These are phyloP conservation scores for Corticium candelabrum DNA, from an alignment of 37 sponge, comb jelly and placozoan species.

Conservation along the genomic window DNA sequence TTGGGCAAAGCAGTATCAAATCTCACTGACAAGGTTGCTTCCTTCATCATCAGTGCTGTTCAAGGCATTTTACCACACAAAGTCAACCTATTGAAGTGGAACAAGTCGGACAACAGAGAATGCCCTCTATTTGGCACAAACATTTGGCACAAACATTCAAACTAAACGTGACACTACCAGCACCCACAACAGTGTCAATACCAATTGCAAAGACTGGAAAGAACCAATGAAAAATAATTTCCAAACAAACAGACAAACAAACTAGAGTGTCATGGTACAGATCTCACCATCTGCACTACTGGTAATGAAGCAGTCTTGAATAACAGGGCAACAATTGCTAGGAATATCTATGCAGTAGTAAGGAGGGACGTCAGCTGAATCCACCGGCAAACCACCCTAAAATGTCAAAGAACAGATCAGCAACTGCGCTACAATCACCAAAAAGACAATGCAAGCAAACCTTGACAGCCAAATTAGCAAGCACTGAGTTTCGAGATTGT, in stretches of 20 bases:
- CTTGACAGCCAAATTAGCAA: neutral
- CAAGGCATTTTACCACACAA: too few relatives aligned
- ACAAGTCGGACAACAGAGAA: too few relatives aligned
- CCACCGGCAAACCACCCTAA: neutral
- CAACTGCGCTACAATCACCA: neutral
- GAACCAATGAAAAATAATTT: neutral
- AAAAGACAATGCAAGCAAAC: too few relatives aligned
- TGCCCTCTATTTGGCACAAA: too few relatives aligned
- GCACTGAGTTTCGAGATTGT: neutral
- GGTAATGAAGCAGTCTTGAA: neutral
- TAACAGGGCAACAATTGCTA: neutral
- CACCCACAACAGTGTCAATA: neutral
- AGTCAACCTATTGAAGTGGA: too few relatives aligned
- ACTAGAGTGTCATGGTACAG: too few relatives aligned
- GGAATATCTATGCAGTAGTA: neutral
- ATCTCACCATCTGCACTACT: neutral
- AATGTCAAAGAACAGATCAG: neutral
- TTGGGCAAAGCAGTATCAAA: too few relatives aligned
- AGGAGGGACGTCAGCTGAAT: neutral
- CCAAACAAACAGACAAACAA: constrained; percentile 6
- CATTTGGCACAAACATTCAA: too few relatives aligned
- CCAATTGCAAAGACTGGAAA: too few relatives aligned
- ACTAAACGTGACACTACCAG: neutral
- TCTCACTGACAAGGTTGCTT: too few relatives aligned
- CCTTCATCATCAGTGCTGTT: too few relatives aligned